phyloP scores from a whole-genome alignment of 2,113 vertebrate genomes.

The Amia ocellicauda region DNA sequence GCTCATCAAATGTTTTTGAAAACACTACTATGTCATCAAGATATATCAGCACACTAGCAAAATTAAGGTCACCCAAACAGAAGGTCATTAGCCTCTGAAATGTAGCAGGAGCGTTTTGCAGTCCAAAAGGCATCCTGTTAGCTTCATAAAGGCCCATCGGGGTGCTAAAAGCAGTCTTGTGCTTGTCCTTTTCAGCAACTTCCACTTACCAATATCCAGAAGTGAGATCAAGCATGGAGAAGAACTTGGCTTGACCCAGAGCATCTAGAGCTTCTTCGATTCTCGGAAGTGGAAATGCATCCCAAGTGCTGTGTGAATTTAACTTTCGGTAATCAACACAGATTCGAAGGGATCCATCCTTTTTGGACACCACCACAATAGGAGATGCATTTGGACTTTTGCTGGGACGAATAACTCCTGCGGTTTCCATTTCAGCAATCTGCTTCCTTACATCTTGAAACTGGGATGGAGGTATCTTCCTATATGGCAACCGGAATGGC shows the following conservation, averaged over 20 bases:
- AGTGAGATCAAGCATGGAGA: conserved; percentile 24
- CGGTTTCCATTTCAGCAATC: conserved; percentile 17
- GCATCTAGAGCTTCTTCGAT: conserved; percentile 25
- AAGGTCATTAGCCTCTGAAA: conserved; percentile 26
- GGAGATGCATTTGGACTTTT: conserved; percentile 24
- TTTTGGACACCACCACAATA: conserved; percentile 22
- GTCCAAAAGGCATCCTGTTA: conserved; percentile 26
- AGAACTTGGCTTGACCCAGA: conserved; percentile 22
- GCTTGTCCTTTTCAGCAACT: conserved; percentile 13
- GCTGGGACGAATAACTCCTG: conserved; percentile 23
- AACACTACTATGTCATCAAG: conserved; percentile 17
- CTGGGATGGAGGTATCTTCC: conserved; percentile 22
- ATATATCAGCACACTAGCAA: conserved; percentile 10
- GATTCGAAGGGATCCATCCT: conserved; percentile 19
- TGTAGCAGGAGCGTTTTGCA: conserved; percentile 19
- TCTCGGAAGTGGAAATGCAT: conserved; percentile 15
- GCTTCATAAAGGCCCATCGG: conserved; percentile 24
- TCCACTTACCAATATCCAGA: conserved; percentile 32
- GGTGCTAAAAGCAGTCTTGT: conserved; percentile 25
- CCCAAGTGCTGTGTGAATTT: conserved; percentile 7
- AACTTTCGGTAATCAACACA: conserved; percentile 19
- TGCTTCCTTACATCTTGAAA: conserved; percentile 8
- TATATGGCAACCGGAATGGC: conserved; percentile 20
- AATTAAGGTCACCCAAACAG: conserved; percentile 27
- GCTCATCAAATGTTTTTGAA: conserved; percentile 3